Evolutionary conservation across 2,888 invertebrate genomes (phyloP).

Genomic region (Theristus sp.): DNA sequence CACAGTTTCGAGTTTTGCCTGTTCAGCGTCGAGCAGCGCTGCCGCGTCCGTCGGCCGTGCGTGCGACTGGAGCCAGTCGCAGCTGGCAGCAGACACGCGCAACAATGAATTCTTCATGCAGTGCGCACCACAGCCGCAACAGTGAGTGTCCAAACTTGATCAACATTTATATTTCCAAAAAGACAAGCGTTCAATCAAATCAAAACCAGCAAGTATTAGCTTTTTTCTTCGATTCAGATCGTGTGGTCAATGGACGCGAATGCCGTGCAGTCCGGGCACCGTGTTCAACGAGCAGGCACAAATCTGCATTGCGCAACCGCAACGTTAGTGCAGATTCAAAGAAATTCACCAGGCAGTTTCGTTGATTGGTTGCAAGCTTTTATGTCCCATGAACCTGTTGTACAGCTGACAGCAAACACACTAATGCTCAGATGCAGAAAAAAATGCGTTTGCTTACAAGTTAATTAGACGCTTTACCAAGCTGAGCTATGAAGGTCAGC

Average conservation of each 20-base stretch:
- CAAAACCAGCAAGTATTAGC: neutral
- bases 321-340: no score
- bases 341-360: no score
- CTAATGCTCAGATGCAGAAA: no score
- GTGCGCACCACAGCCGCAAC: constrained; percentile 4
- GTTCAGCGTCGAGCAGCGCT: no score
- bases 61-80: constrained; percentile 7
- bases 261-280: constrained; percentile 16
- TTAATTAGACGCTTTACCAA: no score
- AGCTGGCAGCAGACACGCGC: neutral
- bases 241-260: constrained; percentile 24
- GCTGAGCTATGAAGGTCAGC: neutral
- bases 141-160: neutral
- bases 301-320: constrained; percentile 9
- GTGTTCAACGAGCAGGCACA: constrained; percentile 12
- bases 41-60: constrained; percentile 4
- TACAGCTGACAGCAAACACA: no score
- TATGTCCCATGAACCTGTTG: no score
- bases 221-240: constrained; percentile 8
- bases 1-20: neutral
- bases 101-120: constrained; percentile 4
- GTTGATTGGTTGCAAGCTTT: no score
- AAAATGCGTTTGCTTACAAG: no score
- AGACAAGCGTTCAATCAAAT: neutral
- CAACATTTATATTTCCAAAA: neutral